Evolutionary conservation across 2,888 invertebrate genomes (phyloP).

Genomic region (Lypha dubia): DNA sequence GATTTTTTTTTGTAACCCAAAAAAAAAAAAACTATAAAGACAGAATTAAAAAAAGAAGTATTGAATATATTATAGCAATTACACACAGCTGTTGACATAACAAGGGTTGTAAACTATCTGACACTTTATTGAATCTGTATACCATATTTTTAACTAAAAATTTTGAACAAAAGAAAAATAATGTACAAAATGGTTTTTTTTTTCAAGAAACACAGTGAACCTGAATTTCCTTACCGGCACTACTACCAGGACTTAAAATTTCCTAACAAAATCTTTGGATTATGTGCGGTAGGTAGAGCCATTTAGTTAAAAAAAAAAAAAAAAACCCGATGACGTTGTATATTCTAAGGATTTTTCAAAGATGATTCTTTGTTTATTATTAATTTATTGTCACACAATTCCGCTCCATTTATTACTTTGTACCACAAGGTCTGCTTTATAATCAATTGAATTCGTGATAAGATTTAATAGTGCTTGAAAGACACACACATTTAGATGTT

Average conservation of each 20-base stretch:
- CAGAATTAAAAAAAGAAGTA: background rate
- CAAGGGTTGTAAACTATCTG: slow-evolving; percentile 35
- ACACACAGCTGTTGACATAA: slow-evolving; percentile 53
- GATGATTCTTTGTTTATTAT: slow-evolving; percentile 20
- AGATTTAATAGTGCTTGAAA: slow-evolving; percentile 43
- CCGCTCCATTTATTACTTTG: slow-evolving; percentile 20
- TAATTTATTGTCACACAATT: slow-evolving; percentile 63
- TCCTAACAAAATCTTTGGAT: slow-evolving; percentile 38
- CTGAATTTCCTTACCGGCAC: slow-evolving; percentile 48
- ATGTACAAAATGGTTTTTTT: too few relatives aligned
- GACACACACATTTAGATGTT: slow-evolving; percentile 20
- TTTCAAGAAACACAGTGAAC: slow-evolving; percentile 1
- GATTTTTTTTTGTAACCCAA: background rate
- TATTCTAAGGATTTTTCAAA: slow-evolving; percentile 42
- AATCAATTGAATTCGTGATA: slow-evolving; percentile 60
- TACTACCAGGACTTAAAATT: slow-evolving; percentile 37
- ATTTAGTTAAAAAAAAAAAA: too few relatives aligned
- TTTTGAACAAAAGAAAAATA: background rate
- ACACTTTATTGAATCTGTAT: background rate
- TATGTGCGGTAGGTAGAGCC: slow-evolving; percentile 61
- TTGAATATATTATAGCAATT: slow-evolving; percentile 51
- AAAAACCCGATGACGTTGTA: slow-evolving; percentile 46
- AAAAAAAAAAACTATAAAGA: background rate
- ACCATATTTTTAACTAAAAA: slow-evolving; percentile 2
- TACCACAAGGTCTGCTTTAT: slow-evolving; percentile 12